These are phyloP conservation scores for Brachyrhaphis roseni DNA, from an alignment of 2,797 vertebrate species.

Conservation along the genomic window DNA sequence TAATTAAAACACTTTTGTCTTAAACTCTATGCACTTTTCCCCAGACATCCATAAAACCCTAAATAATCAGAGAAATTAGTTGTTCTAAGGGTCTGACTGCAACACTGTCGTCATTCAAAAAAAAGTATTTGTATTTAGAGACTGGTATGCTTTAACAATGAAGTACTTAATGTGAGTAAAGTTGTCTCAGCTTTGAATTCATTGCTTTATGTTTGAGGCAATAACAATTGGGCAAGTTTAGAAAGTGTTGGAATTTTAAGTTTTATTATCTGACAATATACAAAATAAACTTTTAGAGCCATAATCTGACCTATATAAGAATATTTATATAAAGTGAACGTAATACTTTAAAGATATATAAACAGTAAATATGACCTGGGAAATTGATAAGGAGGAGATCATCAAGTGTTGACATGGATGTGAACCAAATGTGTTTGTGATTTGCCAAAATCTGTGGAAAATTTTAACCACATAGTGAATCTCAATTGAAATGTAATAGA, in stretches of 20 bases:
- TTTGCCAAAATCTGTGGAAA: neutral
- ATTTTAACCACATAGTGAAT: neutral
- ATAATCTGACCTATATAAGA: neutral
- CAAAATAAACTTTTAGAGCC: neutral
- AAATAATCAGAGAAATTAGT: neutral
- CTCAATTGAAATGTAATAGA: neutral
- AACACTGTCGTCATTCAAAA: neutral
- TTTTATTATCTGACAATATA: neutral
- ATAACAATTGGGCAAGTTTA: neutral
- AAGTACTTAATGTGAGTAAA: neutral
- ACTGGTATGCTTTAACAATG: neutral
- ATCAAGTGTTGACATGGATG: neutral
- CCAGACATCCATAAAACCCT: neutral
- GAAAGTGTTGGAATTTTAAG: neutral
- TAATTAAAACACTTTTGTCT: constrained; percentile 37
- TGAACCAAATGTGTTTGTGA: neutral
- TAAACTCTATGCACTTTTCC: neutral
- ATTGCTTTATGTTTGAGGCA: neutral
- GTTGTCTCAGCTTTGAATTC: neutral
- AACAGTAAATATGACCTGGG: neutral
- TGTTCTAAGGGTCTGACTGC: neutral
- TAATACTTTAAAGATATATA: neutral
- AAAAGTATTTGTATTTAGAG: neutral
- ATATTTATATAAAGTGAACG: neutral
- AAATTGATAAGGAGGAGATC: neutral